Conservation (phyloP, 1,140 invertebrate species). For the Agrypnia vestita region DNA sequence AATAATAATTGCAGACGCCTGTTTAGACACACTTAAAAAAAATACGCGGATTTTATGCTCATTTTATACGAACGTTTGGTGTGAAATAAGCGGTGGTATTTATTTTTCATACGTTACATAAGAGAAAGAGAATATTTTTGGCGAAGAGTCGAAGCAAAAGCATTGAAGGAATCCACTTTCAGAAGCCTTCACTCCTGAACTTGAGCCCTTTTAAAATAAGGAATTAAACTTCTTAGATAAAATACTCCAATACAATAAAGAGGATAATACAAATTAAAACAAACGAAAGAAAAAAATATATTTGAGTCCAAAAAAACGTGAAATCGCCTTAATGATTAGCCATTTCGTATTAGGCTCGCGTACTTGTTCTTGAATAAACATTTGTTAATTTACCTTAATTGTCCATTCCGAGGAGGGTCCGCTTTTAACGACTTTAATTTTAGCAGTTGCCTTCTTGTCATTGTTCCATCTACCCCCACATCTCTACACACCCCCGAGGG, state of each 20-base stretch:
- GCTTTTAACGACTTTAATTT: conserved; percentile 60
- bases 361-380: conserved; percentile 58
- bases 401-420: conserved; percentile 51
- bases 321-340: conserved; percentile 41
- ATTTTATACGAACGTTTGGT: no score
- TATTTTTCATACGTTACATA: no score
- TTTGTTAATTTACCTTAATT: conserved; percentile 61
- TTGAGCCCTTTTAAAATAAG: no score
- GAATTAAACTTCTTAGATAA: no score
- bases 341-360: conserved; percentile 50
- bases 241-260: conserved; percentile 16
- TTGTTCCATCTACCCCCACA: conserved; percentile 47
- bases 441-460: conserved; percentile 56
- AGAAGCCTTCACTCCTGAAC: no score
- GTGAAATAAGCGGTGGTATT: no score
- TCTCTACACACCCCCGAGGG: not conserved
- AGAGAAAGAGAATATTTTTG: no score
- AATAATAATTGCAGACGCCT: no score
- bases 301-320: conserved; percentile 21
- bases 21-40: no score
- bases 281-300: conserved; percentile 7
- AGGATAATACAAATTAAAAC: conserved; percentile 26
- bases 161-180: no score
- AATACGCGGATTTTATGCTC: no score
- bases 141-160: no score